These are phyloP conservation scores for Galbula dea DNA, from an alignment of 2,113 vertebrate species.

Conservation along the genomic window DNA sequence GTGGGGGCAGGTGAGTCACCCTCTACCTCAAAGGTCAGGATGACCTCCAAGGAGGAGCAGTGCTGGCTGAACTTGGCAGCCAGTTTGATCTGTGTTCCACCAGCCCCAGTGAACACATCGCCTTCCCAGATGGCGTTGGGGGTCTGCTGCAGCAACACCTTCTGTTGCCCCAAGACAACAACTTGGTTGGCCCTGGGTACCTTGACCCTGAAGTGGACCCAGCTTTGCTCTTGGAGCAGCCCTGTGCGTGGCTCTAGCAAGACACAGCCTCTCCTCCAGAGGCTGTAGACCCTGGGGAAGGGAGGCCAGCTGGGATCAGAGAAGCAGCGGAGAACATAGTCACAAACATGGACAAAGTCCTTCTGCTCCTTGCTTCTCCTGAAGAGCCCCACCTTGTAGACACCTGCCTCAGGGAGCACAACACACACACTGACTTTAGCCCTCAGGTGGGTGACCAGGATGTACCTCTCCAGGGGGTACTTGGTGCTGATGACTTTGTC, in stretches of 20 bases:
- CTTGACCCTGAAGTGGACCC: slow-evolving; percentile 78
- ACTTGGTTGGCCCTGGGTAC: slow-evolving; percentile 71
- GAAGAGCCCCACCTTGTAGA: slow-evolving; percentile 75
- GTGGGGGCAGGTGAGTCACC: not conserved
- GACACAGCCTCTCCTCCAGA: slow-evolving; percentile 76
- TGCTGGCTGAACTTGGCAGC: slow-evolving; percentile 45
- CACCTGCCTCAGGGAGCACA: slow-evolving; percentile 60
- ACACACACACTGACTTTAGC: slow-evolving; percentile 73
- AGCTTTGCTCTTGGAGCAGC: slow-evolving; percentile 66
- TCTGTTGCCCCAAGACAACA: slow-evolving; percentile 64
- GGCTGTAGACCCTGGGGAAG: slow-evolving; percentile 74
- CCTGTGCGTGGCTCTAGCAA: slow-evolving; percentile 79
- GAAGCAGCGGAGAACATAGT: slow-evolving; percentile 73
- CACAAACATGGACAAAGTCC: slow-evolving; percentile 77
- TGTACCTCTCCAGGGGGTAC: slow-evolving; percentile 64
- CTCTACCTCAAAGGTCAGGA: slow-evolving; percentile 75
- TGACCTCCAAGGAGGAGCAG: slow-evolving; percentile 71
- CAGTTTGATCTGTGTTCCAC: slow-evolving; percentile 61
- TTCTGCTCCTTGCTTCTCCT: slow-evolving; percentile 38
- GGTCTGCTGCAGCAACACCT: slow-evolving; percentile 67
- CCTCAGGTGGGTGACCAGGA: slow-evolving; percentile 76
- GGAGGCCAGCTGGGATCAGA: slow-evolving; percentile 43
- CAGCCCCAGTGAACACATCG: slow-evolving; percentile 58
- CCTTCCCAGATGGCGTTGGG: slow-evolving; percentile 79
- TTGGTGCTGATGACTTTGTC: not conserved